Evolutionary conservation across 1,140 invertebrate genomes (phyloP), one percentile per base, ranked within the genome.

Genomic region (Orius insidiosus): DNA sequence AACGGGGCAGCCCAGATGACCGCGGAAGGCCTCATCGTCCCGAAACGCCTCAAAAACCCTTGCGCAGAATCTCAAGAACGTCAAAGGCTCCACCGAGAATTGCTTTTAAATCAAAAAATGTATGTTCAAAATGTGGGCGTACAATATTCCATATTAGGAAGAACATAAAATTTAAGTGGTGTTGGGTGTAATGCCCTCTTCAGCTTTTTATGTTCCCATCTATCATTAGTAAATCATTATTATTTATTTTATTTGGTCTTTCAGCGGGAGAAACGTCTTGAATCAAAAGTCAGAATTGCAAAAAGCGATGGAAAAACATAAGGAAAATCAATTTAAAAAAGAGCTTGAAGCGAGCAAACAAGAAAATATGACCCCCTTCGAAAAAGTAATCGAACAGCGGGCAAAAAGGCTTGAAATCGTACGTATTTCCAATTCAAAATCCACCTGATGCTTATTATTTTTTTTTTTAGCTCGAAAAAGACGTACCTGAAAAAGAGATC

Each of bases 101-200:
- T 93, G 37, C 66, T 87, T 53, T 85, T 89, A 56, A 92, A 92
- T 65, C 82, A 89, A 58, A 89, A 84, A 77, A 75, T 85, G 87
- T 90, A 65, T 76, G 80, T 71, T n/a, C n/a, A n/a, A n/a, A n/a
- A n/a, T n/a, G n/a, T n/a, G n/a, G n/a, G n/a, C n/a, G n/a, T n/a
- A n/a, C n/a, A n/a, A n/a, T n/a, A n/a, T n/a, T n/a, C n/a, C n/a
- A n/a, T n/a, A n/a, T n/a, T n/a, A n/a, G n/a, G n/a, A n/a, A n/a
- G n/a, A n/a, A n/a, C n/a, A n/a, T n/a, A n/a, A n/a, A n/a, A n/a
- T n/a, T n/a, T n/a, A n/a, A n/a, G n/a, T n/a, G n/a, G n/a, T n/a
- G n/a, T n/a, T n/a, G n/a, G n/a, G n/a, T n/a, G n/a, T n/a, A n/a
- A n/a, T n/a, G n/a, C n/a, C n/a, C n/a, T n/a, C n/a, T n/a, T n/a